Evolutionary conservation across 2,797 vertebrate species (phyloP).

Genomic region (Distichodus sexfasciatus): DNA sequence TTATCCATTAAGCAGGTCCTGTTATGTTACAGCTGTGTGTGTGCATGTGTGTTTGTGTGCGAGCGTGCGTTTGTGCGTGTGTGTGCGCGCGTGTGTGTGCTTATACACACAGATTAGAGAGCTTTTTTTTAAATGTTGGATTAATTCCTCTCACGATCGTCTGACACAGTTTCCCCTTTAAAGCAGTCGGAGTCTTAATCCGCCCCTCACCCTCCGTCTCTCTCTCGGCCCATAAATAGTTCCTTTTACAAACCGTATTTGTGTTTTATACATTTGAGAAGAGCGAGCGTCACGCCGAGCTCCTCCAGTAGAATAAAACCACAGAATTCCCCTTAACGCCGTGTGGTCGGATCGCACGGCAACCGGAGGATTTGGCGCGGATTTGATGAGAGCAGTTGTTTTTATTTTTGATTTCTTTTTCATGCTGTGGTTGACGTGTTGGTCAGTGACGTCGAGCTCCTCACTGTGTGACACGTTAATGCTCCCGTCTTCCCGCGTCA

Average conservation of each 20-base stretch:
- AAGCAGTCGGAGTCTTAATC: background rate
- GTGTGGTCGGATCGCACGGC: too few relatives aligned
- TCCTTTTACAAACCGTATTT: background rate
- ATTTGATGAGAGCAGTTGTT: too few relatives aligned
- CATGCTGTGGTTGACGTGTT: background rate
- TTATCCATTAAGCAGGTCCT: too few relatives aligned
- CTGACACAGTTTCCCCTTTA: slow-evolving; percentile 4
- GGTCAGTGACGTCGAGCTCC: background rate
- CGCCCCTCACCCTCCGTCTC: background rate
- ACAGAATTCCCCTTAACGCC: too few relatives aligned
- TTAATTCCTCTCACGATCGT: background rate
- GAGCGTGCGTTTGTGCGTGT: background rate
- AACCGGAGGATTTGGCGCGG: too few relatives aligned
- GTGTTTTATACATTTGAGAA: background rate
- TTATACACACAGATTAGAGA: slow-evolving; percentile 7
- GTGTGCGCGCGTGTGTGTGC: background rate
- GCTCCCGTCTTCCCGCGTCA: slow-evolving; percentile 33
- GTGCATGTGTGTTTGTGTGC: background rate
- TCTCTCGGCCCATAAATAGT: background rate
- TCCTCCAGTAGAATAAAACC: background rate
- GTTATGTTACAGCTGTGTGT: too few relatives aligned
- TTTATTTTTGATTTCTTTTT: background rate
- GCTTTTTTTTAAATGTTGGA: background rate
- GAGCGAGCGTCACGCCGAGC: background rate
- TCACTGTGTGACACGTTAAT: slow-evolving; percentile 54